Evolutionary conservation across 2,797 vertebrate genomes (phyloP), one percentile per base, ranked within the genome.

Genomic region (Thaleichthys pacificus): DNA sequence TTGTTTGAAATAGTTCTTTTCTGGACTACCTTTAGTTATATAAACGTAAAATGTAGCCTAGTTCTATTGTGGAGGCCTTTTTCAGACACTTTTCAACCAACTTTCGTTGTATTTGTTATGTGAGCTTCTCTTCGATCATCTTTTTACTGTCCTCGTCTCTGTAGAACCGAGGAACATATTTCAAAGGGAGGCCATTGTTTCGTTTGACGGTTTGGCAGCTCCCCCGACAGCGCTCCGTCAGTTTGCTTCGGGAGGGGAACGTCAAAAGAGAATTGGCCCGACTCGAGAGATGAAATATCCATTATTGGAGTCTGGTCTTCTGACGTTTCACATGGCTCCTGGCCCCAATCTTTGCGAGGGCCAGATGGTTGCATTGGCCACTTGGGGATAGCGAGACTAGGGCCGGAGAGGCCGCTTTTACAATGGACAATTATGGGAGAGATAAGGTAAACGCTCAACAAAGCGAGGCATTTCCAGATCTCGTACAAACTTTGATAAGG

Each of bases 321-420:
- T 89, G 87, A 90, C 73, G 82, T 89, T 79, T 80, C 81, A 76
- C 85, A 88, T 85, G 88, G 87, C 87, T 21, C 86, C 88, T 82
- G 87, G 82, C 86, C 87, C 84, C 86, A 85, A 91, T 89, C 89
- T 91, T 88, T 87, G 90, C 75, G 26, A 87, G 82, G 76, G 78
- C 89, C 91, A 92, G 91, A 92, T 92, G 90, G 89, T 82, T 88
- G 84, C 88, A 85, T 83, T 89, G 89, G 87, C 85, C 89, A 86
- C 84, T 87, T 17, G 76, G 90, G 88, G 86, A 91, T 85, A 81
- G 73, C 77, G 80, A 85, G 85, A 83, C 17, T 3, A 88, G 7
- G 80, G 84, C 84, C 78, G 72, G 77, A 84, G 85, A 89, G 84
- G 89, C 82, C 82, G 84, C 21, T 90, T 91, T 91, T 89, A 92